Evolutionary conservation across 2,888 invertebrate genomes (phyloP).

Genomic region (Laothoe populi): DNA sequence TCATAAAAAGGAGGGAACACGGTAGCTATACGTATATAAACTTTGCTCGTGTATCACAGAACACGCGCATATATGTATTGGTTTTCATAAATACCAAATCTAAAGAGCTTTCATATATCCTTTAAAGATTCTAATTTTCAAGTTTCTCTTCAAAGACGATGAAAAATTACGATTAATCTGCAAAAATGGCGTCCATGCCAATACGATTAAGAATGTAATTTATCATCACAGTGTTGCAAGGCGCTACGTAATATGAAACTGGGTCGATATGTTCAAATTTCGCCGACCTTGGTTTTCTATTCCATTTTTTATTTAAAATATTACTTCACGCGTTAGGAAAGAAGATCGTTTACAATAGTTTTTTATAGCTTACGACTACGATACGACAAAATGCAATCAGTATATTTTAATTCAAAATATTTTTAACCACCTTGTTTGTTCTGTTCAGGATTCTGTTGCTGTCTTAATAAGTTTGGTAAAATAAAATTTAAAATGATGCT

Average conservation of each 20-base stretch:
- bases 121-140: not conserved
- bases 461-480: not conserved
- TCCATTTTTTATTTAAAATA: conserved; percentile 35
- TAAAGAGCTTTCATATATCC: no score
- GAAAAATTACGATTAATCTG: no score
- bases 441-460: not conserved
- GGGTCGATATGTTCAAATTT: conserved; percentile 35
- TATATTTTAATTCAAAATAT: no score
- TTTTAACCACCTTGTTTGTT: no score
- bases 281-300: conserved; percentile 41
- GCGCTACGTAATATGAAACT: conserved; percentile 23
- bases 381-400: conserved; percentile 1
- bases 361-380: conserved; percentile 29
- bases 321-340: conserved; percentile 43
- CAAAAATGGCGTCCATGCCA: conserved; percentile 4
- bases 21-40: no score
- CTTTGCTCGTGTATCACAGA: no score
- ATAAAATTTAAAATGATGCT: no score
- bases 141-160: not conserved
- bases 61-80: no score
- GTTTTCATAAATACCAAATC: no score
- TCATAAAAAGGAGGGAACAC: no score
- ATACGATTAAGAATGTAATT: conserved; percentile 1
- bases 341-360: conserved; percentile 24
- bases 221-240: conserved; percentile 27